Evolutionary conservation across 2,113 vertebrate genomes (phyloP), one percentile per base, ranked within the genome.

Genomic region (Ptilonorhynchus violaceus): DNA sequence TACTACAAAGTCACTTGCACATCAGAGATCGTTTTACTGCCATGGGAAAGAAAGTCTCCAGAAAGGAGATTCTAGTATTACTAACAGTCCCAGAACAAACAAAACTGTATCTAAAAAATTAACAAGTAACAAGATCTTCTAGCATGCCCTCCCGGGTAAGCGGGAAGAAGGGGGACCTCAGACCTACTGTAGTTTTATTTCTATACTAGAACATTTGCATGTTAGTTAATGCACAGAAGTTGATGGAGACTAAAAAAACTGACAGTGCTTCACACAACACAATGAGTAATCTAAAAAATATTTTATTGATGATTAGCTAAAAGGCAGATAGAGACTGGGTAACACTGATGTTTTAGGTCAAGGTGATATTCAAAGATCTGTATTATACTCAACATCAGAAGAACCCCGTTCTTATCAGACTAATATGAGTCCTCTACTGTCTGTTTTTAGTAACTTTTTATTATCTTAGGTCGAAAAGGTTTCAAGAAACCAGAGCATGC

Each of bases 381-480:
- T 46, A 63, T 37, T 62, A 14, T 9, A 81, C 25, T 31, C 28
- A 62, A 78, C 13, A 67, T 8, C 15, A 15, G 37, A 87, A 89
- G 28, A 93, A 89, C 20, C 13, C 10, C 55, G 17, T 21, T 85
- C 37, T 80, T 49, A 47, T 13, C 53, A 41, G 30, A 74, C 46
- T 74, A 81, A 44, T 3, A 30, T 1, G 8, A 93, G 17, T 63
- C 50, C 10, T 75, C 75, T 37, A 56, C 31, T 35, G 30, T 28
- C 87, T 69, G 59, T n/a, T 94, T 86, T 93, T 69, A 93, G 63
- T 24, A 93, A 73, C 37, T 74, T 90, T 56, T 91, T 93, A 84
- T 77, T 73, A 86, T 66, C 33, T 87, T 87, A 41, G 25, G 24
- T 66, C 22, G 5, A 66, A 88, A 81, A 85, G 6, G 13, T 18